A percentile compares a stretch with the other conserved stretches of the same genome.
phyloP scores from a whole-genome alignment of 2,888 invertebrate species.

The Chrysolina americana region DNA sequence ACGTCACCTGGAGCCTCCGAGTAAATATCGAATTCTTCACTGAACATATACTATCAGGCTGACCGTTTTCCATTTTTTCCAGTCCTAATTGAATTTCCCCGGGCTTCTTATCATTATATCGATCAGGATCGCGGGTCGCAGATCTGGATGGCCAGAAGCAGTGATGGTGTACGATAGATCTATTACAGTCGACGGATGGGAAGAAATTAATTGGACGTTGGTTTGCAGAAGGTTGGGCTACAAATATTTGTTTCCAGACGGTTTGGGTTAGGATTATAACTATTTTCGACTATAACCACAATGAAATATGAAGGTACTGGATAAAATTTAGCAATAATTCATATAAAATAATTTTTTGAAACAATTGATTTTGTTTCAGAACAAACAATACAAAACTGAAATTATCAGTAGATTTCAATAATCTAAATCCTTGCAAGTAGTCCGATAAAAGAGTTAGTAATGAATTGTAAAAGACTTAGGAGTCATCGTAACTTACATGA shows the following conservation, averaged over 20 bases:
- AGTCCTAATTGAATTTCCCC: conserved; percentile 42
- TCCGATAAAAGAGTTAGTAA: no score
- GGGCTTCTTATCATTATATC: conserved; percentile 38
- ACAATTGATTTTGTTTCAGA: no score
- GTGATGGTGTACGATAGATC: conserved; percentile 12
- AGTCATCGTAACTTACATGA: no score
- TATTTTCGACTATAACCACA: no score
- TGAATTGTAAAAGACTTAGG: no score
- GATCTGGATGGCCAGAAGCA: conserved; percentile 23
- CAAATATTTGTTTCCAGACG: conserved; percentile 2
- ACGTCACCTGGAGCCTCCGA: conserved; percentile 36
- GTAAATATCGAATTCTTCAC: conserved; percentile 49
- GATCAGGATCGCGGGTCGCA: conserved; percentile 30
- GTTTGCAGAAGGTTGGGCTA: not conserved
- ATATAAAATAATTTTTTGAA: no score
- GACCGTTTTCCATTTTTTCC: conserved; percentile 44
- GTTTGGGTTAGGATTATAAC: not conserved
- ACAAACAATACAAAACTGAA: no score
- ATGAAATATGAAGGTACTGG: no score
- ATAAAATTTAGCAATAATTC: no score
- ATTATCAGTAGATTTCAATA: no score
- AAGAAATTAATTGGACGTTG: conserved; percentile 5
- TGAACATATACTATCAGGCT: conserved; percentile 39
- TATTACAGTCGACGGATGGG: conserved; percentile 6
- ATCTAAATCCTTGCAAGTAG: no score